Conservation (phyloP, 1,140 invertebrate species). For the Cataglyphis hispanica region DNA sequence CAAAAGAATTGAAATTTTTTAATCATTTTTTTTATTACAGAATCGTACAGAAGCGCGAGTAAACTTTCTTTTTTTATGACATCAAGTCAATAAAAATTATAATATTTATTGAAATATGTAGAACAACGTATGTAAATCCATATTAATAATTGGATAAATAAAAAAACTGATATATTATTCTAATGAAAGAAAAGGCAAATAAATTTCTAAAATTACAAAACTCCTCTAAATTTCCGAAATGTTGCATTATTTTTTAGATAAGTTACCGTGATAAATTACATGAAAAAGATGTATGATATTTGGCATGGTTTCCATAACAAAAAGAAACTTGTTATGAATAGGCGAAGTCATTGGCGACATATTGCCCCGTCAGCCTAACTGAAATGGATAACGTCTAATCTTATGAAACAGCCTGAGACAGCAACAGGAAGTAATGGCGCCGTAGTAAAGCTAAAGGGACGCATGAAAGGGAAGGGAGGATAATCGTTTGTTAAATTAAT, state of each 20-base stretch:
- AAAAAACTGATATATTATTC: not conserved
- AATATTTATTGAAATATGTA: not conserved
- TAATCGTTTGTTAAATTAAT: constrained; percentile 56
- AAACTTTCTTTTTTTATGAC: not conserved
- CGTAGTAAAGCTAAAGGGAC: constrained; percentile 42
- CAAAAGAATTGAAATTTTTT: not conserved
- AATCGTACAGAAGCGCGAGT: not conserved
- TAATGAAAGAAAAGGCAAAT: not conserved
- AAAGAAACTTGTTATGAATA: constrained; percentile 59
- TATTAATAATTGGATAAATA: not conserved
- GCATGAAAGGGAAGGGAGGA: not conserved
- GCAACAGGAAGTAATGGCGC: constrained; percentile 17
- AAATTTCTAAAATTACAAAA: not conserved
- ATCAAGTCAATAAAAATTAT: not conserved
- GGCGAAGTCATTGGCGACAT: constrained; percentile 39
- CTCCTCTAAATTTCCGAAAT: too few relatives aligned
- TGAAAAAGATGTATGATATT: constrained; percentile 12
- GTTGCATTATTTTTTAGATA: too few relatives aligned
- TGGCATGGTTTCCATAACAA: constrained; percentile 8
- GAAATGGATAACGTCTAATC: constrained; percentile 74
- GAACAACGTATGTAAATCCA: not conserved
- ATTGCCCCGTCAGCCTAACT: constrained; percentile 68
- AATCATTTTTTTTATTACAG: constrained; percentile 9
- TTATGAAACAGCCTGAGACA: constrained; percentile 56
- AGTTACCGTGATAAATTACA: not conserved